Percentiles rank a stretch among this genome's conserved stretches.
Conservation (phyloP, 1,140 invertebrate species). For the Aculops lycopersici region DNA sequence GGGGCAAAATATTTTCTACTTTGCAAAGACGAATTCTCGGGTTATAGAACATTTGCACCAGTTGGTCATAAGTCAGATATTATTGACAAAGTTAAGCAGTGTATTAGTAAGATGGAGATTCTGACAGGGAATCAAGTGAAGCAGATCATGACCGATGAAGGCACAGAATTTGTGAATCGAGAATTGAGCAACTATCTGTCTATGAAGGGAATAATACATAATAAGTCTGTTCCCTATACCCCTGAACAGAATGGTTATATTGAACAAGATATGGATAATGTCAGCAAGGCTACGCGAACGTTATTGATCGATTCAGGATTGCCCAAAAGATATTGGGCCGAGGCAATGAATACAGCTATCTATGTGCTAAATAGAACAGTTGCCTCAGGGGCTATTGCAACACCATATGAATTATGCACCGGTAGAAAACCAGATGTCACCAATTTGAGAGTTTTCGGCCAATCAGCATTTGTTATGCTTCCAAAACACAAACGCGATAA, state of each 20-base stretch:
- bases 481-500: slow-evolving; percentile 1
- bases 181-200: not conserved
- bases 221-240: slow-evolving; percentile 17
- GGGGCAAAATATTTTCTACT: slow-evolving; percentile 14
- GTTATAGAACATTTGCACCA: slow-evolving; percentile 15
- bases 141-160: slow-evolving; percentile 3
- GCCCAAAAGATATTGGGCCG: not conserved
- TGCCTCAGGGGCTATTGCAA: not conserved
- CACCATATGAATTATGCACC: slow-evolving; percentile 10
- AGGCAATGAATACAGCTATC: not conserved
- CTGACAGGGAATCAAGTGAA: slow-evolving; percentile 3
- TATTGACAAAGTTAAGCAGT: slow-evolving; percentile 11
- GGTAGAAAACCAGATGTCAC: slow-evolving; percentile 2
- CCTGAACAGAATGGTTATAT: slow-evolving; percentile 21
- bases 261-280: slow-evolving; percentile 17
- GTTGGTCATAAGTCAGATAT: slow-evolving; percentile 16
- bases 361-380: slow-evolving; percentile 1
- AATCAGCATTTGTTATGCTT: slow-evolving; percentile 1
- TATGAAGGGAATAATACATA: slow-evolving; percentile 12
- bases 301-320: slow-evolving; percentile 12
- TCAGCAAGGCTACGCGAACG: slow-evolving; percentile 16
- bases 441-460: slow-evolving; percentile 5
- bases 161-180: slow-evolving; percentile 5
- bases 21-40: slow-evolving; percentile 17
- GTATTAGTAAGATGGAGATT: not conserved